Evolutionary conservation across 2,113 vertebrate species (phyloP), one percentile per base, ranked within the genome.

Genomic region (Myrmophylax atrothorax): DNA sequence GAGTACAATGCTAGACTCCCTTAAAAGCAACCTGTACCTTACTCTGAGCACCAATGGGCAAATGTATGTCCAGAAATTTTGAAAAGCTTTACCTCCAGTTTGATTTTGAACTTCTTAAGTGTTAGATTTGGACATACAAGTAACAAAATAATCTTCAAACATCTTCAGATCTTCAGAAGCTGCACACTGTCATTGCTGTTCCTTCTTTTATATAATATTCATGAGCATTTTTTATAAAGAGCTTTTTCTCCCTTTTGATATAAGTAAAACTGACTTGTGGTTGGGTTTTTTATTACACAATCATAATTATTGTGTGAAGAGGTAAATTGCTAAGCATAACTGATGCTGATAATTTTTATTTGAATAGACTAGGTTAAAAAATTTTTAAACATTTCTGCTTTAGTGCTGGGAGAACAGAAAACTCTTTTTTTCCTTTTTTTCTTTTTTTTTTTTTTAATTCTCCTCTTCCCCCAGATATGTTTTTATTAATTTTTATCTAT

Each of bases 401-500:
- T 33, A 46, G 18, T 50, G 18, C 79, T 53, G 12, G 40, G 6
- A 92, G 17, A 84, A 62, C 5, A 63, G 12, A 84, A 82, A 31
- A 84, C 7, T 58, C 9, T 1, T 60, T 31, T 24, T 59, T 28
- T 29, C 1, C 0, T 3, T 7, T 11, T 14, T 22, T 19, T 8
- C 35, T 13, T 23, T 37, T 15, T 23, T 14, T 19, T 8, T 31
- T 18, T 49, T n/a, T 9, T 31, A 28, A 58, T 58, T 25, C 9
- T 50, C 19, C 19, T 19, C 18, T 15, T 3, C 5, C 13, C 8
- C 6, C 14, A 29, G 25, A 4, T 82, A 19, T 64, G 15, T 89
- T n/a, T 89, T 33, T 64, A 28, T n/a, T 76, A 35, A 19, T 44
- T 56, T 49, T 64, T 74, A 5, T 70, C 69, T 74, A 8, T 8